Evolutionary conservation across 1,140 invertebrate species (phyloP).

Genomic region (Laupala kohalensis): DNA sequence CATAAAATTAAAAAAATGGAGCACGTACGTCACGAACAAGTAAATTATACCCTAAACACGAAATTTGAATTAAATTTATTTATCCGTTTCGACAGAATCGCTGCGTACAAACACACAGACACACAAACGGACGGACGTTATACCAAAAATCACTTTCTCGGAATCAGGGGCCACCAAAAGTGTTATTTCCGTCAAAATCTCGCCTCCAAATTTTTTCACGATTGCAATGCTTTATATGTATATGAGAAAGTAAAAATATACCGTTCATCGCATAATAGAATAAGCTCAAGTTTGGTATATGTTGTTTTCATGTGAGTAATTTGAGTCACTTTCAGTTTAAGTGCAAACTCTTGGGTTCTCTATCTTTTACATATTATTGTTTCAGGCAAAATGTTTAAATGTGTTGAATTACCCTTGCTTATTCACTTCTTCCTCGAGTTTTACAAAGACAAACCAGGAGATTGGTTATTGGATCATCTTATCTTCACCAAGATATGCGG

Average conservation of each 20-base stretch:
- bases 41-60: no score
- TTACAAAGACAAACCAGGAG: constrained; percentile 91
- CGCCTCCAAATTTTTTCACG: background rate
- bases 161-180: no score
- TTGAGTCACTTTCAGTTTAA: background rate
- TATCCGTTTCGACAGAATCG: no score
- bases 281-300: background rate
- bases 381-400: constrained; percentile 85
- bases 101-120: no score
- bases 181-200: no score
- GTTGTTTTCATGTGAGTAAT: background rate
- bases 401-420: constrained; percentile 72
- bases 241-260: background rate
- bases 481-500: constrained; percentile 83
- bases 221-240: background rate
- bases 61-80: no score
- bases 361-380: constrained; percentile 18
- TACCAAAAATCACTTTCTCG: no score
- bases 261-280: background rate
- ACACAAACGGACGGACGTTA: no score
- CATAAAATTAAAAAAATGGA: no score
- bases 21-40: no score
- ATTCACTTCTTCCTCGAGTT: constrained; percentile 92
- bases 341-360: background rate
- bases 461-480: constrained; percentile 88